phyloP scores from a whole-genome alignment of 92 coral and sea anemone species.

The Parazoanthus darwini region DNA sequence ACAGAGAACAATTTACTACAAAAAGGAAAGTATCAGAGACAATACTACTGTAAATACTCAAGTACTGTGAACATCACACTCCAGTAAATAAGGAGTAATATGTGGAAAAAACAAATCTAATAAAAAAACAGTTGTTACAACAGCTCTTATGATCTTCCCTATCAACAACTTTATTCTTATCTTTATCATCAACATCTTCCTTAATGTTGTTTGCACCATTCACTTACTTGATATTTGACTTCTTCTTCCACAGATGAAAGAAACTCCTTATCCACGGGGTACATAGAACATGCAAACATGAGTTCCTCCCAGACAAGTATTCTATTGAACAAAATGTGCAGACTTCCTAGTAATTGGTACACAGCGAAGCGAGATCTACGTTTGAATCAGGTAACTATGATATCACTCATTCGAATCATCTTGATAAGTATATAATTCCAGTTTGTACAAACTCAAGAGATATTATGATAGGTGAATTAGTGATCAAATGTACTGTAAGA shows the following conservation, averaged over 20 bases:
- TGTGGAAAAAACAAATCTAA: background rate
- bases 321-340: conserved; percentile 42
- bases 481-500: too few relatives aligned
- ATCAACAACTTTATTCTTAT: background rate
- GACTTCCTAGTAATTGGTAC: background rate
- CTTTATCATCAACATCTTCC: background rate
- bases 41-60: too few relatives aligned
- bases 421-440: background rate
- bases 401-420: background rate
- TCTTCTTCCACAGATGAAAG: conserved; percentile 79
- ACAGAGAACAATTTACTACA: too few relatives aligned
- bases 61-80: background rate
- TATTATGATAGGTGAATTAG: too few relatives aligned
- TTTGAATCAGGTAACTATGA: background rate
- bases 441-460: background rate
- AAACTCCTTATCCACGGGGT: conserved; percentile 84
- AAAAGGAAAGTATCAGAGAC: too few relatives aligned
- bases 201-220: background rate
- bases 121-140: too few relatives aligned
- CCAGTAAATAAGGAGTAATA: background rate
- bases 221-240: conserved; percentile 79
- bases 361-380: background rate
- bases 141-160: background rate
- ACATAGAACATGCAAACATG: conserved; percentile 97
- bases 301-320: conserved; percentile 96